phyloP scores from a whole-genome alignment of 92 coral and sea anemone genomes.

The Porites rus region DNA sequence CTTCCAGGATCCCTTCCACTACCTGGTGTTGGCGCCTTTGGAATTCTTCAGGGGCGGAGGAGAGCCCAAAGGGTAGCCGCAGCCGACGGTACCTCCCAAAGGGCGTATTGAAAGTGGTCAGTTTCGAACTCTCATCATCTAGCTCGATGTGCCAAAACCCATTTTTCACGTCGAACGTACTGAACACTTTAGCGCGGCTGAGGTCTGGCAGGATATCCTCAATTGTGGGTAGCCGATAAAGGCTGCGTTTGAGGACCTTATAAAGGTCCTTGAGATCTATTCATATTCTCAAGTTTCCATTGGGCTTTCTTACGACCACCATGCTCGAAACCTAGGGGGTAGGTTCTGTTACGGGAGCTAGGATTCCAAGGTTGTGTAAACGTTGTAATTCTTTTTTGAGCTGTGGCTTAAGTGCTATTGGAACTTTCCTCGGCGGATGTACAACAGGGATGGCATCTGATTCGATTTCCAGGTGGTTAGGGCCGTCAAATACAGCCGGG shows the following conservation, averaged over 20 bases:
- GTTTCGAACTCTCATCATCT: conserved; percentile 34
- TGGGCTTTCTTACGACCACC: conserved; percentile 27
- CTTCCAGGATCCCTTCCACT: conserved; percentile 51
- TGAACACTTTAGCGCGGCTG: conserved; percentile 44
- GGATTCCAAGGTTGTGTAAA: conserved; percentile 1
- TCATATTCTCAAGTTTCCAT: conserved; percentile 36
- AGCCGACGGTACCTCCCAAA: conserved; percentile 62
- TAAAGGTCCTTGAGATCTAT: conserved; percentile 49
- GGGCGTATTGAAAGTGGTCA: conserved; percentile 56
- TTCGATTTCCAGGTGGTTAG: conserved; percentile 25
- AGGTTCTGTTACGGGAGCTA: conserved; percentile 41
- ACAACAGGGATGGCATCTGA: conserved; percentile 25
- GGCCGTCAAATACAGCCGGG: conserved; percentile 51
- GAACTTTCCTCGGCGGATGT: conserved; percentile 38
- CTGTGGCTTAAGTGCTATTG: conserved; percentile 23
- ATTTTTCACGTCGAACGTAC: conserved; percentile 45
- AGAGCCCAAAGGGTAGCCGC: conserved; percentile 52
- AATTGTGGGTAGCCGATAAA: conserved; percentile 53
- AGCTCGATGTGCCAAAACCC: conserved; percentile 53
- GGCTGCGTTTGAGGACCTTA: conserved; percentile 43
- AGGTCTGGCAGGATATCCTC: conserved; percentile 48
- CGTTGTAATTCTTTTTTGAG: conserved; percentile 31
- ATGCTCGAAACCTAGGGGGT: conserved; percentile 51
- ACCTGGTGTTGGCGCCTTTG: conserved; percentile 46
- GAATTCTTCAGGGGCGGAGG: conserved; percentile 51